Base-by-base conservation (phyloP, 2,113 vertebrate genomes). In the Amphilophus citrinellus region DNA sequence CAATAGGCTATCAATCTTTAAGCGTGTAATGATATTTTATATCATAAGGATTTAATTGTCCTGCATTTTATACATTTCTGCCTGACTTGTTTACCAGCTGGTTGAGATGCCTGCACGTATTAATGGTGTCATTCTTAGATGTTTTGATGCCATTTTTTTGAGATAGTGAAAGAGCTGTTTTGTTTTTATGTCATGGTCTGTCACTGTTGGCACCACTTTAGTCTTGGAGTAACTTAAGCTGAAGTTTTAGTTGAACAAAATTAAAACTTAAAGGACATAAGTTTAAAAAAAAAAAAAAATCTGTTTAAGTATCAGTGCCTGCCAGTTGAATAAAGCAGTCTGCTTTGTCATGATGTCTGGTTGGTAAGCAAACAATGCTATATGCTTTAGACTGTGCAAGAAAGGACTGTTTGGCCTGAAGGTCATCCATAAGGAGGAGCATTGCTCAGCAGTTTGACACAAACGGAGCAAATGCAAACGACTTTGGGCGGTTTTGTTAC, bases 361-460 rank as follows among this genome's bases (percentile, higher is more conserved):
- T 84, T 83, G 75, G 61, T 84, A 60, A 68, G 83, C 78, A 85
- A 62, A 56, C 37, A 66, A 63, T 22, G 10, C 59, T 5, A 61
- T 15, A 24, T 90, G 24, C 50, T 62, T 86, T 27, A 58, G 63
- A 68, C 60, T 75, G 35, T 76, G 62, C 59, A 20, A 58, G 61
- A 50, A 84, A 35, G 50, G 59, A 76, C 71, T 58, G 77, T 89
- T 86, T 83, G 60, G 60, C 62, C 59, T 84, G 81, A 91, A 91
- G 82, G 82, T 91, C 88, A 85, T 27, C 71, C 66, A 61, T 79
- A 76, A 80, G 61, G 61, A 84, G 76, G 57, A 50, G 47, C 42
- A 65, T 57, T 82, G 80, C 68, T 63, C 59, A 71, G 32, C 53
- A 82, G 30, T 37, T 65, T 59, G 62, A 84, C 59, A 87, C 78